Percentiles rank a stretch among this genome's conserved stretches.
phyloP scores from a whole-genome alignment of 2,797 vertebrate genomes.

The Linurgus olivaceus region DNA sequence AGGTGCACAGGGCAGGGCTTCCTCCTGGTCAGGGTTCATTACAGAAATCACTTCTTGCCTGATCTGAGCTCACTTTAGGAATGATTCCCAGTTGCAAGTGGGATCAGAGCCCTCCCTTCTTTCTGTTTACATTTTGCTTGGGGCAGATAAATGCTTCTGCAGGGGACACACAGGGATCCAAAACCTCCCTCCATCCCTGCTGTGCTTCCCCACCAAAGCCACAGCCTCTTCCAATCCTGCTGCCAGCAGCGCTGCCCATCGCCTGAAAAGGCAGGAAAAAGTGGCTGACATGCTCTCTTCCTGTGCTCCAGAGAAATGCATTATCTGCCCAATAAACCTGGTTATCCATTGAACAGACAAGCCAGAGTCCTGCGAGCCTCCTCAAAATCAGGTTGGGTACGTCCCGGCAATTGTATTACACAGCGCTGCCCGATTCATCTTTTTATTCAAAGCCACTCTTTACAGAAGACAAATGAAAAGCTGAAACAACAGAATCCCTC shows the following conservation, averaged over 20 bases:
- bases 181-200: not conserved
- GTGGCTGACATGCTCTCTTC: not conserved
- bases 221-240: accelerated
- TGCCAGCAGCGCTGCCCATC: not conserved
- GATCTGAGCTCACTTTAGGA: not conserved
- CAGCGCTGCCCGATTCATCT: not conserved
- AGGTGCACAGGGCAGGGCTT: not conserved
- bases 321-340: constrained; percentile 14
- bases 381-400: constrained; percentile 10
- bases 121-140: not conserved
- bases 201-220: accelerated
- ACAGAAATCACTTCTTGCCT: not conserved
- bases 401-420: not conserved
- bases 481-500: constrained; percentile 34
- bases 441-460: constrained; percentile 44
- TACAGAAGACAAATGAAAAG: constrained; percentile 54
- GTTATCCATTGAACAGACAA: constrained; percentile 30
- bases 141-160: not conserved
- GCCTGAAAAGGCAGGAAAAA: not conserved
- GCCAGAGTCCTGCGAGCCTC: not conserved
- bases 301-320: not conserved
- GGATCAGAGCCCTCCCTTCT: not conserved
- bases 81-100: not conserved
- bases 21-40: not conserved
- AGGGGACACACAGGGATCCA: not conserved